phyloP scores from a whole-genome alignment of 1,140 invertebrate species.

The Drosophila guanche region DNA sequence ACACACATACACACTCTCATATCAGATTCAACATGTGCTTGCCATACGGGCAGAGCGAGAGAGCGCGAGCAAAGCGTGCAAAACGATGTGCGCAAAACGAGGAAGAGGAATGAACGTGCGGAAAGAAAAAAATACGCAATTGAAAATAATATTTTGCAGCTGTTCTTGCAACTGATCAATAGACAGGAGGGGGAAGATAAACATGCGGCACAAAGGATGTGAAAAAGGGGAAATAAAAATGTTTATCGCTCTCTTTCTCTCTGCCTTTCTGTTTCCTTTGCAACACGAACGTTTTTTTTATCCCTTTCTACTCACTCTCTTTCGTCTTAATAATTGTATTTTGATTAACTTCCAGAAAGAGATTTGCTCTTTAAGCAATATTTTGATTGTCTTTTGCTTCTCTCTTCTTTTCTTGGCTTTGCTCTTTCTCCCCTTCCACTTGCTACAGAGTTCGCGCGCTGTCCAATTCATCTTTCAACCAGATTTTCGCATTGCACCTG shows the following conservation, averaged over 20 bases:
- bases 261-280: neutral
- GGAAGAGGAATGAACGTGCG: too few relatives aligned
- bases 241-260: neutral
- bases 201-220: neutral
- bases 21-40: constrained; percentile 23
- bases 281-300: too few relatives aligned
- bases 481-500: constrained; percentile 23
- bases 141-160: constrained; percentile 52
- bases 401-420: neutral
- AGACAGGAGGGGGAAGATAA: neutral
- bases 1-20: constrained; percentile 1
- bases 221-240: neutral
- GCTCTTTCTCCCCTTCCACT: constrained; percentile 1
- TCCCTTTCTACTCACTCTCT: too few relatives aligned
- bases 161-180: constrained; percentile 22
- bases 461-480: constrained; percentile 9
- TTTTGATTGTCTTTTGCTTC: neutral
- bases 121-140: constrained; percentile 22
- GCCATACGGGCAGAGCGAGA: constrained; percentile 24
- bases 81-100: neutral
- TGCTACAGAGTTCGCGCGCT: constrained; percentile 9
- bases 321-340: too few relatives aligned
- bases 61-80: constrained; percentile 7
- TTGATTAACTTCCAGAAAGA: too few relatives aligned
- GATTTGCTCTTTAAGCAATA: neutral